Evolutionary conservation across 2,797 vertebrate species (phyloP), one percentile per base, ranked within the genome.

Genomic region (Clarias platycephalus): DNA sequence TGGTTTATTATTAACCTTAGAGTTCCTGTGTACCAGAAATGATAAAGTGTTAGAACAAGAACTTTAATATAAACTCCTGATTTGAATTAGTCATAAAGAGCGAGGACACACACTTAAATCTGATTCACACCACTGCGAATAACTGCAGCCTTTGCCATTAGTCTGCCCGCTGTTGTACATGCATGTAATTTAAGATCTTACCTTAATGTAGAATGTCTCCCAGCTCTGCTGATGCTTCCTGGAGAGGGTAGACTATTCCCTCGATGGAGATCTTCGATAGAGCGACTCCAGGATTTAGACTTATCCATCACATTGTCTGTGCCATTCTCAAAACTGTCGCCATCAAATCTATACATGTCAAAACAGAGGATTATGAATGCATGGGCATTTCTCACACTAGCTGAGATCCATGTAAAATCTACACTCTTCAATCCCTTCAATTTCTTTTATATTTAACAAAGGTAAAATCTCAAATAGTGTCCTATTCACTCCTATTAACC

Each of bases 221-320:
- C 95, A 0, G 95, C 91, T 85, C 98, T 96, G 70, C 96, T 95
- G 60, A 94, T 89, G 84, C 55, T 98, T 85, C 97, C 97, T 0
- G 91, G 95, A 0, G 97, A 97, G 0, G 97, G 96, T 72, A 98
- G 87, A 53, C 95, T 96, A 88, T 92, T 94, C 86, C 96, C 96
- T 86, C 95, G 91, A 79, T 97, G 97, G 84, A 99, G 95, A 91
- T 99, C 98, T 91, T 99, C 98, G 49, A 99, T 99, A 16, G 98
- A 99, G 60, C 97, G 93, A 79, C 96, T 97, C 98, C 98, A 99
- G 31, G 96, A 92, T 83, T 95, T 96, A 0, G 94, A 94, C 88
- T 97, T 99, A 80, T 99, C 98, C 92, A 96, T 89, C 0, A 88
- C 88, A 88, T 92, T 95, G 81, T 99, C 98, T 86, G 96, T 93